Percentiles rank a stretch among this genome's conserved stretches.
These are phyloP conservation scores for Muscicapa striata DNA, from an alignment of 2,797 vertebrate species.

Conservation along the genomic window DNA sequence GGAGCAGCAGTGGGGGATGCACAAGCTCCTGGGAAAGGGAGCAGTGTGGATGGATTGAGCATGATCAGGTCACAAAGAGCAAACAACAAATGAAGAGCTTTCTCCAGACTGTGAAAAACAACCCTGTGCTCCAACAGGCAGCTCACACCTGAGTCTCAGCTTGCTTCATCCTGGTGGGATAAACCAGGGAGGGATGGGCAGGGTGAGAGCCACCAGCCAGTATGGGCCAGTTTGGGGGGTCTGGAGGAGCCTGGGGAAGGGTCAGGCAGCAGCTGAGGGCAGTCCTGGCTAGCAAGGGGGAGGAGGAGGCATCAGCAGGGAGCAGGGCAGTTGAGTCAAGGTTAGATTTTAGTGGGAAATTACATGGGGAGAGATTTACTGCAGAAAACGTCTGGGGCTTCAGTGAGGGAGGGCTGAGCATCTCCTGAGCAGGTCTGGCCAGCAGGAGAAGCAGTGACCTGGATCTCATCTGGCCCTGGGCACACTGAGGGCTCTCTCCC, in stretches of 20 bases:
- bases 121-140: neutral
- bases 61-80: accelerated
- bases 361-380: neutral
- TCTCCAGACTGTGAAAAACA: neutral
- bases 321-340: neutral
- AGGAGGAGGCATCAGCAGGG: neutral
- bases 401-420: neutral
- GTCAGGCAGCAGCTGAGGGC: neutral
- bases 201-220: neutral
- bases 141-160: neutral
- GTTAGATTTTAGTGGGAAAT: neutral
- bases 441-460: neutral
- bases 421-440: neutral
- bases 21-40: neutral
- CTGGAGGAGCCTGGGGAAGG: neutral
- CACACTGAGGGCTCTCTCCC: accelerated
- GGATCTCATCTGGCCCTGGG: neutral
- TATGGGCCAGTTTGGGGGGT: neutral
- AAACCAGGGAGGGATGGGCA: neutral
- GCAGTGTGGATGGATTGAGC: neutral
- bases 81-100: neutral
- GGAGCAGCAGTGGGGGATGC: accelerated
- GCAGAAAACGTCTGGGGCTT: accelerated
- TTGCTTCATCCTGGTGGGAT: neutral
- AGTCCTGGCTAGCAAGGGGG: neutral